These are phyloP conservation scores for Distichodus sexfasciatus DNA, from an alignment of 2,797 vertebrate genomes.

Conservation along the genomic window DNA sequence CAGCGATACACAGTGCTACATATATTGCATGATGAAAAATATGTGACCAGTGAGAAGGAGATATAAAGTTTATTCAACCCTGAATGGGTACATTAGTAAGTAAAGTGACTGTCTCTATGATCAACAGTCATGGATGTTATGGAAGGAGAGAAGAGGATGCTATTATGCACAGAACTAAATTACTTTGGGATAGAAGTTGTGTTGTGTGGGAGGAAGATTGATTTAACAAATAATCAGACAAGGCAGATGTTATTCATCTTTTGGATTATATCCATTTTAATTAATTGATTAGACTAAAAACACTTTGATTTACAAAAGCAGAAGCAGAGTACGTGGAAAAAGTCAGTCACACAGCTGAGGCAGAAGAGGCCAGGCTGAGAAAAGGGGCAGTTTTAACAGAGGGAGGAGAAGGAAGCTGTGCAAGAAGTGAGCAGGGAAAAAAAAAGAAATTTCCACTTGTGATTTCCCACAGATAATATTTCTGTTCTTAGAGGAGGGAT, in stretches of 20 bases:
- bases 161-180: background rate
- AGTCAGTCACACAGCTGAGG: constrained; percentile 20
- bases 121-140: background rate
- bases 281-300: too few relatives aligned
- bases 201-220: background rate
- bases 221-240: too few relatives aligned
- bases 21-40: background rate
- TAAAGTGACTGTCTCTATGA: background rate
- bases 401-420: constrained; percentile 6
- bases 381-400: constrained; percentile 12
- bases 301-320: background rate
- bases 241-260: too few relatives aligned
- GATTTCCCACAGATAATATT: constrained; percentile 68
- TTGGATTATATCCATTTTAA: too few relatives aligned
- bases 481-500: constrained; percentile 49
- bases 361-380: background rate
- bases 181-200: background rate
- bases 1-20: background rate
- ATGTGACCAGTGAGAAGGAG: background rate
- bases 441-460: constrained; percentile 57
- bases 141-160: background rate
- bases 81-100: too few relatives aligned
- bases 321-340: background rate
- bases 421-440: constrained; percentile 13
- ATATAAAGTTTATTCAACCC: background rate